A percentile compares a stretch with the other conserved stretches of the same genome.
phyloP scores from a whole-genome alignment of 2,888 invertebrate species.

The Tortrix viridana region DNA sequence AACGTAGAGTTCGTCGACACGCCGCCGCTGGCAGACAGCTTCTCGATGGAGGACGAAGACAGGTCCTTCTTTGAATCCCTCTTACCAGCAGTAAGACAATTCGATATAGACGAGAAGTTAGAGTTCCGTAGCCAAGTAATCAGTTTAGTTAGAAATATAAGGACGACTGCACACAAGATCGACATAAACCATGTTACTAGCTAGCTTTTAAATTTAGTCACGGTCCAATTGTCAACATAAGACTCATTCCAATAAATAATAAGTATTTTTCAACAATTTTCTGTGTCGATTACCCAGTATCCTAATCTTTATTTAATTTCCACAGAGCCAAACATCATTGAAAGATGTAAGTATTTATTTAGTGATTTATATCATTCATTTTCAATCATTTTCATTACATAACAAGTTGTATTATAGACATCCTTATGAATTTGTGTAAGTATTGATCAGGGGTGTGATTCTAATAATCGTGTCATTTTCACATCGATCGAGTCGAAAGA shows the following conservation, averaged over 20 bases:
- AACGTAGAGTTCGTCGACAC: slow-evolving; percentile 63
- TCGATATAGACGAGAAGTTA: slow-evolving; percentile 68
- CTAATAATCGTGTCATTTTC: no score
- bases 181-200: slow-evolving; percentile 6
- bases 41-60: slow-evolving; percentile 63
- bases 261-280: slow-evolving; percentile 6
- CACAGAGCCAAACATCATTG: no score
- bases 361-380: no score
- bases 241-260: slow-evolving; percentile 38
- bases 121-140: slow-evolving; percentile 68
- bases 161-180: slow-evolving; percentile 43
- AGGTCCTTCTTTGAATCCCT: slow-evolving; percentile 71
- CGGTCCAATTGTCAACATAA: slow-evolving; percentile 14
- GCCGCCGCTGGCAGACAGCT: slow-evolving; percentile 55
- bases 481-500: no score
- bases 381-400: no score
- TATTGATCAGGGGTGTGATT: no score
- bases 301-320: no score
- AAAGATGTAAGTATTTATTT: no score
- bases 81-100: slow-evolving; percentile 65
- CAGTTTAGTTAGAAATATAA: slow-evolving; percentile 61
- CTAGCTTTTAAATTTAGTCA: slow-evolving; percentile 10
- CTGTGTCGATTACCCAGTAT: neutral
- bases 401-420: no score
- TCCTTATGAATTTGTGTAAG: no score